Base-by-base conservation (phyloP, 1,140 invertebrate genomes). In the Monochamus saltuarius region DNA sequence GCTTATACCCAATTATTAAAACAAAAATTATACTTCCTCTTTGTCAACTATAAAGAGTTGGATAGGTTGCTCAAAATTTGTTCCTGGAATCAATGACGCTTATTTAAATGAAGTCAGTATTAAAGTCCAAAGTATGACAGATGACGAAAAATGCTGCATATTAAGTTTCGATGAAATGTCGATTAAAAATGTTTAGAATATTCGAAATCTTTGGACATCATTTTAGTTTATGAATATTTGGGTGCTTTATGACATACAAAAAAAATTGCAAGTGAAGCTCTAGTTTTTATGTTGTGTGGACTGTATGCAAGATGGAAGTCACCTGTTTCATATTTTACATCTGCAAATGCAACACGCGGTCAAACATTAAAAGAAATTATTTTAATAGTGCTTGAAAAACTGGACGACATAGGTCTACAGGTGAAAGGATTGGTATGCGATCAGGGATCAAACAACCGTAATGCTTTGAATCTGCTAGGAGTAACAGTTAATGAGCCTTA, bases 211-310 rank as follows among this genome's bases (percentile, higher is more conserved):
- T 34, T 54, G 9, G 61, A 64, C 37, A 8, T 64, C n/a, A 64
- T 66, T 53, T 61, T 64, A 50, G 62, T 61, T 4, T 64, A 58
- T 53, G 61, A 64, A 49, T 56, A 66, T 54, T 55, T 64, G 13
- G 64, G 64, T 10, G 4, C 7, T 10, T 50, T 62, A 16, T 51
- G 60, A n/a, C 19, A 60, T 35, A 43, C 11, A 10, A 35, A 37
- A 14, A 52, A 49, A 10, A 10, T 36, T 19, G 60, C 38, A 7
- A 65, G 38, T 8, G 16, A 66, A 40, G 61, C 56, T 45, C 17
- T 64, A 22, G 64, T 66, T 16, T 64, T 66, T 39, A 50, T 54
- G 11, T 17, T 54, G 17, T 2, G 61, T 19, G 61, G 56, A 2
- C n/a, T 66, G 35, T 57, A 51, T 49, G 16, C 19, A 6, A 10